Evolutionary conservation across 1,140 invertebrate species (phyloP), one percentile per base, ranked within the genome.

Genomic region (Polypedilum pembai): DNA sequence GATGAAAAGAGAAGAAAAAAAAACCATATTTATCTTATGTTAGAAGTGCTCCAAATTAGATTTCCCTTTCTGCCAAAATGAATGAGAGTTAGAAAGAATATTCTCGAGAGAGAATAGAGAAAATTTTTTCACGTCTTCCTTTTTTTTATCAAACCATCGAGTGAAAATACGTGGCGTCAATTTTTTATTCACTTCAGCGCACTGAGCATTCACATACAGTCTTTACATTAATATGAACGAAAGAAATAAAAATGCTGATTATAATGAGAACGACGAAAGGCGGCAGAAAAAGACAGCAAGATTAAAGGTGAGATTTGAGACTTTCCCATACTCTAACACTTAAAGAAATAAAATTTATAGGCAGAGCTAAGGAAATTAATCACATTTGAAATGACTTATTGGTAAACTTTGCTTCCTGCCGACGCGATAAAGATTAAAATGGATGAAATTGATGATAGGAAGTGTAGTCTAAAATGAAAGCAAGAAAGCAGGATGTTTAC

Each of bases 21-120:
- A 18, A 69, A 69, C 65, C 65, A 69, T 69, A 69, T 69, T 69
- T 69, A 69, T 69, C 65, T 69, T 69, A 8, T 21, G 65, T 18
- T 21, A 69, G 65, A 69, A 18, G 15, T 20, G 65, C 17, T 69
- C 18, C 8, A 56, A 56, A 20, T 69, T 69, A 69, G 65, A 69
- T 69, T 69, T 69, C 18, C 18, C 18, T 69, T 69, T 20, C 8
- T 69, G 17, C 8, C 45, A 56, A 33, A 33, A 33, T 33, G 24
- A 33, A 33, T 33, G 24, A 33, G 24, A 33, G 24, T 33, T 33
- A 33, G 24, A 33, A 33, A 33, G 45, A 12, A 56, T 15, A 56
- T 56, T 56, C 45, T 56, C 12, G 12, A 15, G 45, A 56, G 41
- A 45, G 45, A 56, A 56, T 56, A 15, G 10, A 56, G 45, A 56